These are phyloP conservation scores for Myiotriccus ornatus DNA, from an alignment of 2,797 vertebrate species.

Conservation along the genomic window DNA sequence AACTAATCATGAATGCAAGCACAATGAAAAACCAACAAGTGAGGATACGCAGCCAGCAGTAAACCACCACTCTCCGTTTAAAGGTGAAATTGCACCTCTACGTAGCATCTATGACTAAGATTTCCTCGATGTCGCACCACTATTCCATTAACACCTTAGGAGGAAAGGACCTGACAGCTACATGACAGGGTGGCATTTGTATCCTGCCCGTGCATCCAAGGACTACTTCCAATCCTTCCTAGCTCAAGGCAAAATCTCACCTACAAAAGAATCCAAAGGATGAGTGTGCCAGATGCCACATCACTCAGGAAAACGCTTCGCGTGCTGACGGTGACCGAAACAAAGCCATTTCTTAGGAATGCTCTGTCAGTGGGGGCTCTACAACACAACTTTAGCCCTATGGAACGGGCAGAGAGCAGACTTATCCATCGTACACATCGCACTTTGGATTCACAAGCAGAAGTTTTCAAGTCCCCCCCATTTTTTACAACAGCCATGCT, in stretches of 20 bases:
- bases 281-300: background rate
- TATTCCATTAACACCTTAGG: background rate
- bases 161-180: background rate
- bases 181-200: background rate
- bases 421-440: background rate
- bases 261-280: background rate
- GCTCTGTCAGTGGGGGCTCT: background rate
- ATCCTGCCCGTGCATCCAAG: background rate
- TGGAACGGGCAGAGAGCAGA: background rate
- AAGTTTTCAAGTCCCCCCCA: background rate
- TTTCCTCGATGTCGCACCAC: background rate
- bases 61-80: background rate
- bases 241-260: constrained; percentile 26
- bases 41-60: background rate
- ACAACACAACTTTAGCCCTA: background rate
- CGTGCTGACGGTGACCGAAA: background rate
- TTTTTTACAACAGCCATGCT: background rate
- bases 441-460: background rate
- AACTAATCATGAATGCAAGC: background rate
- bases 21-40: background rate
- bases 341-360: background rate
- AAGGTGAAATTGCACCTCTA: background rate
- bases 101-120: background rate
- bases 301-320: background rate
- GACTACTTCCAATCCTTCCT: background rate